These are phyloP conservation scores for Eupithecia insigniata DNA, from an alignment of 2,888 invertebrate genomes.

Conservation along the genomic window DNA sequence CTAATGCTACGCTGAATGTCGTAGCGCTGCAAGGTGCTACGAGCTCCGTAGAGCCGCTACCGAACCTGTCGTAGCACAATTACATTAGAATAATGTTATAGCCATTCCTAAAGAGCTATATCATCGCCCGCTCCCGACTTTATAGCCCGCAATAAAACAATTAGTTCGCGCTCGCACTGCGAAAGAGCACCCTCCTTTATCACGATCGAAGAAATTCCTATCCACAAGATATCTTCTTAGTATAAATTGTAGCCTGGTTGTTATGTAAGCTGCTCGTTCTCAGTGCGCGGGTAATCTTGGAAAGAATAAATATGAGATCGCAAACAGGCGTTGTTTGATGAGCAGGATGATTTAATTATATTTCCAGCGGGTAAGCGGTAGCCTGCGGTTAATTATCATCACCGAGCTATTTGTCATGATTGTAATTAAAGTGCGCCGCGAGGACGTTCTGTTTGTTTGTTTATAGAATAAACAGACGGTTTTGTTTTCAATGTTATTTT, in stretches of 20 bases:
- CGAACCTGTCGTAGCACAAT: not conserved
- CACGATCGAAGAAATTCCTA: conserved; percentile 30
- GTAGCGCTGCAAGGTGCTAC: not conserved
- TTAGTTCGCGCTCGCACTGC: conserved; percentile 51
- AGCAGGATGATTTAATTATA: conserved; percentile 37
- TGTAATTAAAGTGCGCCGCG: conserved; percentile 27
- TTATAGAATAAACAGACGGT: not conserved
- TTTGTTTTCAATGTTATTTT: not conserved
- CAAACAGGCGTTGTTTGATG: conserved; percentile 35
- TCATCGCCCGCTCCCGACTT: conserved; percentile 43
- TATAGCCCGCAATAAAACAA: conserved; percentile 62
- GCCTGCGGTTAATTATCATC: conserved; percentile 26
- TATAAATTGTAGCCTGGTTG: not conserved
- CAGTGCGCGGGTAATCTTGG: conserved; percentile 34
- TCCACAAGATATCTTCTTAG: not conserved
- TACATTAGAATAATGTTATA: conserved; percentile 5
- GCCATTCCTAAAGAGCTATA: conserved; percentile 19
- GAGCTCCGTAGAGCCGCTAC: not conserved
- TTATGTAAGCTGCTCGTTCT: conserved; percentile 17
- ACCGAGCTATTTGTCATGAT: conserved; percentile 25
- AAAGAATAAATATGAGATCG: conserved; percentile 36
- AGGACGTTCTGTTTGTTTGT: not conserved
- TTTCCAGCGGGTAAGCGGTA: conserved; percentile 18
- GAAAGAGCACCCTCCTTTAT: conserved; percentile 38
- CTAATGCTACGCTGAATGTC: not conserved